phyloP scores from a whole-genome alignment of 1,140 invertebrate species.

The Arctopsyche grandis region DNA sequence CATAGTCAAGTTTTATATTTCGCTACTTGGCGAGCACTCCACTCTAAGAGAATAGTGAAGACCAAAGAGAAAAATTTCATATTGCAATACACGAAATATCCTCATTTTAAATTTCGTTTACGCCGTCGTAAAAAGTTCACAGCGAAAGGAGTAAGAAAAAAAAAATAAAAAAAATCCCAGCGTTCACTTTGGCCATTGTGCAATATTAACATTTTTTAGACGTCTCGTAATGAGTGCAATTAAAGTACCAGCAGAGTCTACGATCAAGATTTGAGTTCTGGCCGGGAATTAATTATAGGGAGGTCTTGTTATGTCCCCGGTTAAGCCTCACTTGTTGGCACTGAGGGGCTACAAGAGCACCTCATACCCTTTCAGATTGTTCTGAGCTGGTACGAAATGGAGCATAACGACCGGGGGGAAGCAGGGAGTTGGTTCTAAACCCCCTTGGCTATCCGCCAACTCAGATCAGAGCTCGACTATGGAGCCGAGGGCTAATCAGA shows the following conservation, averaged over 20 bases:
- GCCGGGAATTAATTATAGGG: conserved; percentile 24
- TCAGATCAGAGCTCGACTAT: not conserved
- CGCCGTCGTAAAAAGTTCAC: no score
- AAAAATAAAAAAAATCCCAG: no score
- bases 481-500: conserved; percentile 27
- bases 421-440: not conserved
- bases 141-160: no score
- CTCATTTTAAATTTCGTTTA: no score
- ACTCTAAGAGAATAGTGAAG: no score
- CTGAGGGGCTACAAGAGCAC: not conserved
- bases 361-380: not conserved
- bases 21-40: no score
- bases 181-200: not conserved
- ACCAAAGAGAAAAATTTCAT: no score
- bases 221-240: conserved; percentile 10
- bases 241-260: not conserved
- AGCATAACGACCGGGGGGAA: not conserved
- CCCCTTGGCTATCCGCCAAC: conserved; percentile 6
- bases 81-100: no score
- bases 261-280: conserved; percentile 25
- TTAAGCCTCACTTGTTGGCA: conserved; percentile 34
- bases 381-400: not conserved
- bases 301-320: conserved; percentile 19
- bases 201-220: not conserved
- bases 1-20: no score